phyloP scores from a whole-genome alignment of 2,888 invertebrate species.

The Colostygia pectinataria region DNA sequence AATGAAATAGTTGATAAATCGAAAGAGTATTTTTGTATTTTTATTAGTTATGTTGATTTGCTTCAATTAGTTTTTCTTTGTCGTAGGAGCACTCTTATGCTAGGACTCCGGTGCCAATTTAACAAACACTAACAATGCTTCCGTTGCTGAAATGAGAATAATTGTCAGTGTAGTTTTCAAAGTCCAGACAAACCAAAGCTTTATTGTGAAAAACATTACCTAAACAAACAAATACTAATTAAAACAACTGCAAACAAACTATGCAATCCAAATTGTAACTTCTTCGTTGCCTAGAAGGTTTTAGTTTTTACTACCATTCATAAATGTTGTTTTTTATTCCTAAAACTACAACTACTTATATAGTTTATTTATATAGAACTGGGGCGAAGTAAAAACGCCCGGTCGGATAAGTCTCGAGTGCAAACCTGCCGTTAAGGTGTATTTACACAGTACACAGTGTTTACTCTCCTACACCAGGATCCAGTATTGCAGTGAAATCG shows the following conservation, averaged over 20 bases:
- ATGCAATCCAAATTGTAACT: too few species aligned
- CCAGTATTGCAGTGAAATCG: not conserved
- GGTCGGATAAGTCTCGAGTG: not conserved
- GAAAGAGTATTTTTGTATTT: too few species aligned
- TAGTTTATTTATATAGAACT: slow-evolving; percentile 1
- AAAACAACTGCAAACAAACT: too few species aligned
- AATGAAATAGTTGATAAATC: too few species aligned
- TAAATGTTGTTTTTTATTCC: not conserved
- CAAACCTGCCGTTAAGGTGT: slow-evolving; percentile 1
- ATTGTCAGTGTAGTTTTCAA: too few species aligned
- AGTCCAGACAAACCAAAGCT: too few species aligned
- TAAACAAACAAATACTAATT: too few species aligned
- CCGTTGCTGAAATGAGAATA: too few species aligned
- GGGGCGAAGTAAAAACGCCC: not conserved
- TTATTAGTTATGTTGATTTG: too few species aligned
- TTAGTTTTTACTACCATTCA: not conserved
- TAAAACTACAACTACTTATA: not conserved
- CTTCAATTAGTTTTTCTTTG: not conserved
- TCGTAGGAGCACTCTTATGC: not conserved
- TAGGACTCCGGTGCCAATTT: slow-evolving; percentile 2
- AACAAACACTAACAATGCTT: not conserved
- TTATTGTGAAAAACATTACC: too few species aligned
- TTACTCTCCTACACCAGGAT: not conserved
- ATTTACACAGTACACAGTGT: not conserved
- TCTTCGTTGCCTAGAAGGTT: too few species aligned